Evolutionary conservation across 2,888 invertebrate species (phyloP), one percentile per base, ranked within the genome.

Genomic region (Phalera bucephala): DNA sequence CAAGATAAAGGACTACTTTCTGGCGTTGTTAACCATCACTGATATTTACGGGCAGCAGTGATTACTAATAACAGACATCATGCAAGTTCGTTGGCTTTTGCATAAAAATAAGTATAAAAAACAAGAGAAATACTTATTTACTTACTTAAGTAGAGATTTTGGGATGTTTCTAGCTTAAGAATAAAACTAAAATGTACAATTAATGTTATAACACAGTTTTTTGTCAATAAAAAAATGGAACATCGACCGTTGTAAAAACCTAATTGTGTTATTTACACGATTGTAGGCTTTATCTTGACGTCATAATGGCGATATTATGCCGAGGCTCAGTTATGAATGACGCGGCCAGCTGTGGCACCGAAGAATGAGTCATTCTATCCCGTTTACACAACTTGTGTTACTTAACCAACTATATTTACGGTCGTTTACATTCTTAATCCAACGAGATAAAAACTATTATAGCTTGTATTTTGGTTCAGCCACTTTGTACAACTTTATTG

Each of bases 341-440:
- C 81, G 76, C 72, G 69, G 79, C 75, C 80, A 74, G 78, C 77
- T 77, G 80, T 74, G 64, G 57, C 2, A 64, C 36, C 33, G 41
- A 60, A 67, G 64, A 75, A 74, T 85, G 85, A 85, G 65, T 85
- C 84, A 86, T 55, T 60, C 61, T 44, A 59, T 73, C 65, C 70
- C 73, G 70, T 66, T 76, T 64, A 53, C 69, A 64, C 52, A 37
- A 45, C 48, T 47, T 31, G 35, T 38, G 40, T 44, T 49, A 36
- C 48, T 36, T 41, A 35, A 31, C 10, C 25, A 14, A 19, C 7
- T 7, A 21, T n/a, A 3, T 15, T 33, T 37, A 11, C 25, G 8
- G 22, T 25, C 11, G 36, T 10, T 36, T 21, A 36, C 12, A 30
- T 25, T 42, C 45, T 39, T 56, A 42, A 9, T 0, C 0, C 0